These are phyloP conservation scores for Microcebus lehilahytsara DNA, from an alignment of 2,113 vertebrate genomes.

Conservation along the genomic window DNA sequence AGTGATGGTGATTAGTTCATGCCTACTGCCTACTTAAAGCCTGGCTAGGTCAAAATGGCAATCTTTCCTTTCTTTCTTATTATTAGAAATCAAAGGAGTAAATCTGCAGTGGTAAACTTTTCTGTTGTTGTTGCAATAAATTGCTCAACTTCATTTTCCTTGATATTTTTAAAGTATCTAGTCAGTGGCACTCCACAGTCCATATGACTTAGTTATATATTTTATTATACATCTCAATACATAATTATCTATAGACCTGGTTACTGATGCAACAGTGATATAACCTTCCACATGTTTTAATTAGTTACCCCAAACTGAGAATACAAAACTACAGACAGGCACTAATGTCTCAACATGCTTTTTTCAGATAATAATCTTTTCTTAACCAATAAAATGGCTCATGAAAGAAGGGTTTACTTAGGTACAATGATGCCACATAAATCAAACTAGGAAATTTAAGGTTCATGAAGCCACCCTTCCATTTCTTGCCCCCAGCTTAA, in stretches of 20 bases:
- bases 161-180: neutral
- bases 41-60: neutral
- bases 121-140: neutral
- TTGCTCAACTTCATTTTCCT: neutral
- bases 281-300: conserved; percentile 1
- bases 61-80: neutral
- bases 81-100: neutral
- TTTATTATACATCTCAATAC: neutral
- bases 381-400: conserved; percentile 41
- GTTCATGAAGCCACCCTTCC: neutral
- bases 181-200: neutral
- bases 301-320: neutral
- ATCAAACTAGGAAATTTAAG: conserved; percentile 42
- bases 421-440: neutral
- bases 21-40: neutral
- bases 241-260: neutral
- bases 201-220: neutral
- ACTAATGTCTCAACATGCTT: neutral
- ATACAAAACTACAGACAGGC: conserved; percentile 34
- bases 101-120: neutral
- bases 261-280: neutral
- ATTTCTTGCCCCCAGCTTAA: conserved; percentile 57
- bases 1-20: neutral
- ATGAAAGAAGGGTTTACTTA: conserved; percentile 23
- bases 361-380: neutral